Evolutionary conservation across 92 coral and sea anemone species (phyloP).

Genomic region (Epizoanthus scotinus): DNA sequence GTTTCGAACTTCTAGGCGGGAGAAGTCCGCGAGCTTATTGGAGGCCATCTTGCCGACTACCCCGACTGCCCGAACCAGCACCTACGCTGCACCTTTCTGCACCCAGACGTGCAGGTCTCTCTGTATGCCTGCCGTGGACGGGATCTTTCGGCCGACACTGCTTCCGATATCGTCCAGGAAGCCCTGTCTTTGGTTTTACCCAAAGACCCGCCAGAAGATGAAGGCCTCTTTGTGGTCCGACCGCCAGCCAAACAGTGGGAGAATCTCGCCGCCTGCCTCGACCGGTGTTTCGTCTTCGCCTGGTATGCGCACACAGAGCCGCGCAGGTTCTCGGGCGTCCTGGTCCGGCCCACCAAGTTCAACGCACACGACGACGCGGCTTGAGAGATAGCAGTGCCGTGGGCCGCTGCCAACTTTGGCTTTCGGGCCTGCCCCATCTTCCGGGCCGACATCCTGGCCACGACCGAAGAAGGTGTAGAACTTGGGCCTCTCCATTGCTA

Average conservation of each 20-base stretch:
- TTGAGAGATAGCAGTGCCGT: constrained; percentile 15
- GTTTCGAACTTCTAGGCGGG: constrained; percentile 53
- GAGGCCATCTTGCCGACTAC: constrained; percentile 43
- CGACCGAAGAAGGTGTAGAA: neutral
- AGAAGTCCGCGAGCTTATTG: constrained; percentile 27
- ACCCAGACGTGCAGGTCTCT: constrained; percentile 50
- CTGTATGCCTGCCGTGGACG: constrained; percentile 29
- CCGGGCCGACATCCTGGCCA: constrained; percentile 31
- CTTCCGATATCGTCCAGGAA: neutral
- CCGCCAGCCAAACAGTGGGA: constrained; percentile 7
- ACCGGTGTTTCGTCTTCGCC: constrained; percentile 30
- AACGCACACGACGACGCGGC: neutral
- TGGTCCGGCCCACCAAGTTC: constrained; percentile 17
- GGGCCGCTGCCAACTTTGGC: constrained; percentile 40
- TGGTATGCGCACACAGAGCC: constrained; percentile 45
- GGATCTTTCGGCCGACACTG: constrained; percentile 22
- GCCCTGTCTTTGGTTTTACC: constrained; percentile 17
- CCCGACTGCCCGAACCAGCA: constrained; percentile 43
- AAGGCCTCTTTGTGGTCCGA: constrained; percentile 5
- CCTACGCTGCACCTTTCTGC: constrained; percentile 35
- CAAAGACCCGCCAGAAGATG: constrained; percentile 1
- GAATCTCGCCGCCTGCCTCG: constrained; percentile 3
- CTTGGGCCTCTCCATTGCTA: constrained; percentile 31
- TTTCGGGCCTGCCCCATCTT: constrained; percentile 38
- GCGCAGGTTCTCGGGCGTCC: constrained; percentile 38